These are phyloP conservation scores for Microctonus brassicae DNA, from an alignment of 2,888 invertebrate species.

Conservation along the genomic window DNA sequence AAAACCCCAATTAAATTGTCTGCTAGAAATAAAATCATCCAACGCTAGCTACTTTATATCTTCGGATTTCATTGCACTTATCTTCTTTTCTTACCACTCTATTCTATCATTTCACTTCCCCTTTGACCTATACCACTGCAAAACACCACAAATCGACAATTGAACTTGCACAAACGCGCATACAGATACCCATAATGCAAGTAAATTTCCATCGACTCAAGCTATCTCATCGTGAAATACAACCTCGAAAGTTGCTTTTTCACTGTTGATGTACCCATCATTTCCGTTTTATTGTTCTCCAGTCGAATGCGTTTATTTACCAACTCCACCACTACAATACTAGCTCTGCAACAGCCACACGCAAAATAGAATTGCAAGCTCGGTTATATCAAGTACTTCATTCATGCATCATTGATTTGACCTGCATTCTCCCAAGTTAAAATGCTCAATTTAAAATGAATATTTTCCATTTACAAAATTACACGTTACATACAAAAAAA, in stretches of 20 bases:
- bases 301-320: constrained; percentile 23
- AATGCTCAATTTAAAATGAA: neutral
- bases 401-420: constrained; percentile 48
- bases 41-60: neutral
- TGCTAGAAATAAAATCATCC: neutral
- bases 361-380: constrained; percentile 8
- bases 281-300: constrained; percentile 47
- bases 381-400: constrained; percentile 44
- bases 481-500: too few relatives aligned
- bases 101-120: neutral
- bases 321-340: neutral
- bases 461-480: neutral
- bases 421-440: constrained; percentile 48
- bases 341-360: constrained; percentile 8
- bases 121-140: neutral
- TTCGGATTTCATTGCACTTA: neutral
- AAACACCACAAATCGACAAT: neutral
- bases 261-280: constrained; percentile 44
- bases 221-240: constrained; percentile 38
- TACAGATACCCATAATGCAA: neutral
- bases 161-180: neutral
- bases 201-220: constrained; percentile 28
- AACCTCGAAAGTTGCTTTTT: constrained; percentile 23
- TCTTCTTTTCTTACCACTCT: neutral
- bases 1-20: neutral